Evolutionary conservation across 1,140 invertebrate genomes (phyloP).

Genomic region (Drosophila murphyi): DNA sequence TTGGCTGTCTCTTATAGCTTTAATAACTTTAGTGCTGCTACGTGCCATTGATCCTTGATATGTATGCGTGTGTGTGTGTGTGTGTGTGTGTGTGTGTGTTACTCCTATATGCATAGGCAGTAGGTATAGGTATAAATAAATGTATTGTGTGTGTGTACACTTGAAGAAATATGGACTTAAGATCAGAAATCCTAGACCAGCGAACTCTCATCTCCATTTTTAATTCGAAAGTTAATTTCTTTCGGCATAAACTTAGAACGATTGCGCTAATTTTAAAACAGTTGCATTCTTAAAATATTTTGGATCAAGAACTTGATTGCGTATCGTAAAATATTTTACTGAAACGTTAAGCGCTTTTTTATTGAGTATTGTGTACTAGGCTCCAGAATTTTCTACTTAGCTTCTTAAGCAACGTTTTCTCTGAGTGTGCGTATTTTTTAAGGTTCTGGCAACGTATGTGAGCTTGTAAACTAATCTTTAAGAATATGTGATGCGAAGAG

Average conservation of each 20-base stretch:
- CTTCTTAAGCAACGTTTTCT: neutral
- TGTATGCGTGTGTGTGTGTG: conserved; percentile 22
- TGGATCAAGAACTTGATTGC: too few relatives aligned
- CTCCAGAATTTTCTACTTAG: too few relatives aligned
- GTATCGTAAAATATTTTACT: too few relatives aligned
- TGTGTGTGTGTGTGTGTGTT: conserved; percentile 11
- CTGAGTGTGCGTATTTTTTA: neutral
- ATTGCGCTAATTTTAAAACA: too few relatives aligned
- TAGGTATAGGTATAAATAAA: neutral
- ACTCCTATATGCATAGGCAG: conserved; percentile 15
- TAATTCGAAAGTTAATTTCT: neutral
- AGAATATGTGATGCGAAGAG: conserved; percentile 7
- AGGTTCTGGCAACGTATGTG: neutral
- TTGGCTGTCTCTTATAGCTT: conserved; percentile 74
- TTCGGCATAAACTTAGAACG: too few relatives aligned
- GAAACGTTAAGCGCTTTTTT: too few relatives aligned
- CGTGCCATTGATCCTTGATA: conserved; percentile 79
- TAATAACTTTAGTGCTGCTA: conserved; percentile 79
- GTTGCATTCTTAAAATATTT: too few relatives aligned
- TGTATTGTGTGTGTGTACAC: neutral
- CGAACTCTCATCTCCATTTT: neutral
- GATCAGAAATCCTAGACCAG: too few relatives aligned
- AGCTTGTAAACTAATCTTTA: conserved; percentile 5
- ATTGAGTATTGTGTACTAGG: too few relatives aligned
- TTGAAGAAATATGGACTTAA: too few relatives aligned